These are phyloP conservation scores for Hypolimnas misippus DNA, from an alignment of 2,888 invertebrate genomes.

Conservation along the genomic window DNA sequence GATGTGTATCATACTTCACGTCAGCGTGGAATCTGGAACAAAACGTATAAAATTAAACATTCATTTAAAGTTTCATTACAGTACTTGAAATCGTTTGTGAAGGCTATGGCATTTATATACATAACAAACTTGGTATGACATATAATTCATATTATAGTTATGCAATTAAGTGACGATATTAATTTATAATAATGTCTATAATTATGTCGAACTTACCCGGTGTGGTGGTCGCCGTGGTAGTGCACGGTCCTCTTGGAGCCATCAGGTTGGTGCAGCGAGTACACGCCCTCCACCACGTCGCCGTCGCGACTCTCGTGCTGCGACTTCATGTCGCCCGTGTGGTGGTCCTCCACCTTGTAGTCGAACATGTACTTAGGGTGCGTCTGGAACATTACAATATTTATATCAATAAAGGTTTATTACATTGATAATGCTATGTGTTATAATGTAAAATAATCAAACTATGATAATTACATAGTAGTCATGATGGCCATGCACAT, in stretches of 20 bases:
- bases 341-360: constrained; percentile 62
- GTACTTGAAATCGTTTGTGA: too few relatives aligned
- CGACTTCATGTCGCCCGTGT: constrained; percentile 82
- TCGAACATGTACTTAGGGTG: constrained; percentile 51
- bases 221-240: constrained; percentile 81
- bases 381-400: constrained; percentile 35
- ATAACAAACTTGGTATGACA: too few relatives aligned
- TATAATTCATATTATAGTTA: too few relatives aligned
- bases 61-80: too few relatives aligned
- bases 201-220: too few relatives aligned
- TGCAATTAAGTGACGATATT: too few relatives aligned
- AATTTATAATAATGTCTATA: too few relatives aligned
- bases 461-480: constrained; percentile 59
- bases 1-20: constrained; percentile 72
- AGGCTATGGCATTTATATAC: too few relatives aligned
- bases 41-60: too few relatives aligned
- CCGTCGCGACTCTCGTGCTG: constrained; percentile 60
- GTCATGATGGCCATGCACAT: constrained; percentile 49
- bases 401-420: neutral
- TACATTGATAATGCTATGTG: neutral
- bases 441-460: neutral
- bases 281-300: constrained; percentile 66
- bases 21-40: constrained; percentile 71
- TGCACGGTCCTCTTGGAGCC: constrained; percentile 82
- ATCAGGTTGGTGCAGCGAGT: constrained; percentile 79